Percentiles rank a stretch among this genome's conserved stretches.
Evolutionary conservation across 2,113 vertebrate species (phyloP).

Genomic region (Hippocampus zosterae): DNA sequence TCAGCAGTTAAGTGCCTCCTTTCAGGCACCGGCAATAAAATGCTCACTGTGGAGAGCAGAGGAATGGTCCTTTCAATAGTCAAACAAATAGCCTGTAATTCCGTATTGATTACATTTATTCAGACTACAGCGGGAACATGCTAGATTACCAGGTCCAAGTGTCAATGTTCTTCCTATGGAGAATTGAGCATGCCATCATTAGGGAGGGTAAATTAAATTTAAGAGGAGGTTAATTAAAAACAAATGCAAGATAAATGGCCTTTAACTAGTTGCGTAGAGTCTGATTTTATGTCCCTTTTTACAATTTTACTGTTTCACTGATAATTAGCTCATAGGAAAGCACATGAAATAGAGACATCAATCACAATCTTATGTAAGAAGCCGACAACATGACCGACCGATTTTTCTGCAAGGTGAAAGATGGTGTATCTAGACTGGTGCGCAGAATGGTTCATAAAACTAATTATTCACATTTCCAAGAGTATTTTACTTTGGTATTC

Average conservation of each 20-base stretch:
- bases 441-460: not conserved
- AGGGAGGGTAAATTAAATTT: slow-evolving; percentile 24
- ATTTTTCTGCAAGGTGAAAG: not conserved
- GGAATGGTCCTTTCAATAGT: slow-evolving; percentile 47
- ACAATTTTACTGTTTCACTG: not conserved
- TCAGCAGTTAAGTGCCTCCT: slow-evolving; percentile 66
- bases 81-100: slow-evolving; percentile 64
- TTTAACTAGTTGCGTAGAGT: not conserved
- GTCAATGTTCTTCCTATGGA: slow-evolving; percentile 31
- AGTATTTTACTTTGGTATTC: not conserved
- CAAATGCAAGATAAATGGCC: slow-evolving; percentile 19
- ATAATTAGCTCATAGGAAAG: slow-evolving; percentile 1
- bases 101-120: slow-evolving; percentile 66
- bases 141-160: slow-evolving; percentile 35
- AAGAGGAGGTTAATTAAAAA: slow-evolving; percentile 22
- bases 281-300: not conserved
- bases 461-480: not conserved
- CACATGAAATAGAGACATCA: slow-evolving; percentile 7
- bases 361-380: not conserved
- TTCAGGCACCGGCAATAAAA: slow-evolving; percentile 69
- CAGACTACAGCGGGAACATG: slow-evolving; percentile 42
- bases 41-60: slow-evolving; percentile 48
- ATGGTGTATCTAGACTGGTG: not conserved
- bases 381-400: not conserved
- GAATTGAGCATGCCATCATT: slow-evolving; percentile 28